Evolutionary conservation across 1,140 invertebrate species (phyloP), one percentile per base, ranked within the genome.

Genomic region (Diuraphis noxia): DNA sequence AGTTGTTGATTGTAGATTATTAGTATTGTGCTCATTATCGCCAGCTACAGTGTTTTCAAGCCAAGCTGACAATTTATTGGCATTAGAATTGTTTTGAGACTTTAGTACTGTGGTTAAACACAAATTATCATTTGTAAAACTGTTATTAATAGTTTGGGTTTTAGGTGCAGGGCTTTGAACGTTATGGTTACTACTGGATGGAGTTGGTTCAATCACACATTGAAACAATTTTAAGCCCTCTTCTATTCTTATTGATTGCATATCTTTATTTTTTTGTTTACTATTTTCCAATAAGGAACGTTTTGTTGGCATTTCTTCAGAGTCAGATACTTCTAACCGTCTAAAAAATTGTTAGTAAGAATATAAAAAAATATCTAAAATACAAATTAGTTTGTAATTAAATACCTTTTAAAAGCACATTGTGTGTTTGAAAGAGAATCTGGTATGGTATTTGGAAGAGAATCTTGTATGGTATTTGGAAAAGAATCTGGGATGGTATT

Each of bases 401-500:
- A 46, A 85, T 86, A 86, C 85, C 85, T 86, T 4, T 86, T 88
- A 63, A 40, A 40, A 0, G 10, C 19, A 23, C 21, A 0, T 40
- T 40, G 36, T 3, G 36, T 63, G 17, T 88, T 6, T 30, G 13
- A 1, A 56, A 34, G 21, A 46, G 72, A 81, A 81, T 90, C 72
- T n/a, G 63, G 88, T 25, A 90, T 38, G 38, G 34, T 23, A 90
- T 90, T 90, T n/a, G 10, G 4, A 63, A 46, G 10, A 46, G 77
- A 82, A 82, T 91, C 77, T 34, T n/a, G 89, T 30, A 91, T 21
- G 40, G 38, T 30, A 91, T 91, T 91, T 23, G 10, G 4, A 63
- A 46, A 5, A 46, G 77, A 82, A 82, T 91, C 77, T 34, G 41
- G 89, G 17, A 91, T 21, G 40, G 38, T 30, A 91, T 91, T 91